Evolutionary conservation across 2,113 vertebrate genomes (phyloP), one percentile per base, ranked within the genome.

Genomic region (Mormoops blainvillei): DNA sequence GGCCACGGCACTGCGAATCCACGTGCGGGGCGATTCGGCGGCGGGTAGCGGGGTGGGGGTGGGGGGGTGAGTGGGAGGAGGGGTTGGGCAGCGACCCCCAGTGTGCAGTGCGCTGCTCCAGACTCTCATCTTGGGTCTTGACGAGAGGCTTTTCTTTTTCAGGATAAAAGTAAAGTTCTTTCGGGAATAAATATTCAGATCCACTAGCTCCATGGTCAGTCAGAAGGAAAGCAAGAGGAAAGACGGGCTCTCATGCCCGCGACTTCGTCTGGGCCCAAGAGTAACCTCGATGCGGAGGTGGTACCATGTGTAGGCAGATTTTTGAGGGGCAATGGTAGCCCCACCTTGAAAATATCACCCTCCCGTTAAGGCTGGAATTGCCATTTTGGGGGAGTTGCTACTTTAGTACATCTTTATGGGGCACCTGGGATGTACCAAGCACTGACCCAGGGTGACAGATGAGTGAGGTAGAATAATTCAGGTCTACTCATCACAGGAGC

Each of bases 391-490:
- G 68, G 26, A 78, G n/a, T 14, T 22, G 24, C 9, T 19, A 28
- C 26, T 48, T 5, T 24, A 50, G 45, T 6, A 15, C 1, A 16
- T 73, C 80, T 74, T 76, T 33, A 18, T 13, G 38, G n/a, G 50
- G 71, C 24, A 26, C 19, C 41, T 67, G 5, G 2, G 14, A 1
- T 26, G 24, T 70, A 58, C 45, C 52, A 63, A 81, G 41, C 45
- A 9, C 48, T 31, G 19, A 2, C 38, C 19, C 65, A 38, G 43
- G 65, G 74, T 16, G 3, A 12, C 5, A 12, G 0, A 13, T 28
- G 52, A 11, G 43, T 18, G 31, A 61, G 2, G 20, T 20, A 7
- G 18, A 1, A 0, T 0, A 16, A 5, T 15, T 3, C 2, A 9
- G n/a, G n/a, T 15, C 13, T 11, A 1, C 58, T 5, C 24, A 2